Percentiles rank a stretch among this genome's conserved stretches.
These are phyloP conservation scores for Nothocercus julius DNA, from an alignment of 2,113 vertebrate genomes.

Conservation along the genomic window DNA sequence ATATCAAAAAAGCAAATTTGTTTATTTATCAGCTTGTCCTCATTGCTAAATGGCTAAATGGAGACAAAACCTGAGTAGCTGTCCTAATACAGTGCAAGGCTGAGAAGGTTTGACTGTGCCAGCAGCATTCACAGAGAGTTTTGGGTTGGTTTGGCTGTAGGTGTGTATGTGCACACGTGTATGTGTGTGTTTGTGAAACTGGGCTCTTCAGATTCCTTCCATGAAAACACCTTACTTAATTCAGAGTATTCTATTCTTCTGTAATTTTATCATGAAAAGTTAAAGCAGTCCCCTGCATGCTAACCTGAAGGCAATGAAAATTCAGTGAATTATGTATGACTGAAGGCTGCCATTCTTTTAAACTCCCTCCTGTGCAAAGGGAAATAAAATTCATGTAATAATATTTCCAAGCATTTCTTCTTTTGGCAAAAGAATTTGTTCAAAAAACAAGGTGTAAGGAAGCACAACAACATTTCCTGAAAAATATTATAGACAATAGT, in stretches of 20 bases:
- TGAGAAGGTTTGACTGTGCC: background rate
- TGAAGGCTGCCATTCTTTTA: background rate
- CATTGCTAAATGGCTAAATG: background rate
- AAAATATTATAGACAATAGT: background rate
- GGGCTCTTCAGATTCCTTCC: background rate
- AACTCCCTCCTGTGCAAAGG: background rate
- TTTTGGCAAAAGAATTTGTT: background rate
- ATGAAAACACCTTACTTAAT: background rate
- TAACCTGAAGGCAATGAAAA: background rate
- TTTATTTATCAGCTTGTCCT: background rate
- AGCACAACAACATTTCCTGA: fast-evolving
- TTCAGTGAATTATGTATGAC: background rate
- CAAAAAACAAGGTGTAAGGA: background rate
- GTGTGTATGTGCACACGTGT: fast-evolving
- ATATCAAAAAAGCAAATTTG: background rate
- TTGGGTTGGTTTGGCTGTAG: background rate
- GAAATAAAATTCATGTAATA: background rate
- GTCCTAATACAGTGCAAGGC: background rate
- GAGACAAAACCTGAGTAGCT: background rate
- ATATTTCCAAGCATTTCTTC: background rate
- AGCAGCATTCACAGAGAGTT: background rate
- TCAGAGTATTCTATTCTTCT: background rate
- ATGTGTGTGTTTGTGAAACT: background rate
- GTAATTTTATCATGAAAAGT: background rate
- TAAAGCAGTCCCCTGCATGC: background rate